Evolutionary conservation across 2,888 invertebrate genomes (phyloP).

Genomic region (Cheilosia vernalis): DNA sequence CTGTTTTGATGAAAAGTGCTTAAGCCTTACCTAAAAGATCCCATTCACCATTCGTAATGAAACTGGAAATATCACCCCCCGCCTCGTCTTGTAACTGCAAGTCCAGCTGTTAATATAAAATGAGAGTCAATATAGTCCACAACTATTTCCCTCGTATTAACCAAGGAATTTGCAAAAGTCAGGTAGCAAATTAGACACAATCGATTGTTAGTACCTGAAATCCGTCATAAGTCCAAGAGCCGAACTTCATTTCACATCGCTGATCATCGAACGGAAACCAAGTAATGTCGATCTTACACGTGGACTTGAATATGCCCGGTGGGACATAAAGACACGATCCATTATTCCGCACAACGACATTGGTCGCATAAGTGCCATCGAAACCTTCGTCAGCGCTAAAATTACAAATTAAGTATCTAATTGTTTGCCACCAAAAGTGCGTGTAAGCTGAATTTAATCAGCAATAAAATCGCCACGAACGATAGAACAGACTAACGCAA

Average conservation of each 20-base stretch:
- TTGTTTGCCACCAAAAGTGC: no score
- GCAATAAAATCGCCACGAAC: neutral
- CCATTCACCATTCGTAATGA: conserved; percentile 99
- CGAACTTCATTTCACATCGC: conserved; percentile 99
- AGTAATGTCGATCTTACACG: conserved; percentile 99
- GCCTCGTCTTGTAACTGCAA: conserved; percentile 95
- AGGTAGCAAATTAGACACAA: neutral
- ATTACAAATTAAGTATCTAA: conserved; percentile 45
- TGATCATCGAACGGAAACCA: conserved; percentile 99
- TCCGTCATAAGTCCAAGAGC: conserved; percentile 99
- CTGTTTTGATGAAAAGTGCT: neutral
- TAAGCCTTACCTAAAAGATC: conserved; percentile 94
- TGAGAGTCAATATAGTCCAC: neutral
- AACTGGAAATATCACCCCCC: conserved; percentile 98
- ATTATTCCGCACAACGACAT: conserved; percentile 97
- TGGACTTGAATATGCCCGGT: conserved; percentile 99
- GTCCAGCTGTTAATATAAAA: conserved; percentile 89
- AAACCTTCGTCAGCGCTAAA: conserved; percentile 98
- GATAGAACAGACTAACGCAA: neutral
- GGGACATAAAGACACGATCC: conserved; percentile 98
- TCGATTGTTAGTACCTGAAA: conserved; percentile 88
- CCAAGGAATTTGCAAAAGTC: no score
- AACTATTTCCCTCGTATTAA: neutral
- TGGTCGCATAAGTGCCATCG: conserved; percentile 99
- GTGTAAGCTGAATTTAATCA: neutral